Conservation (phyloP, 2,888 invertebrate species). For the Nysson spinosus region DNA sequence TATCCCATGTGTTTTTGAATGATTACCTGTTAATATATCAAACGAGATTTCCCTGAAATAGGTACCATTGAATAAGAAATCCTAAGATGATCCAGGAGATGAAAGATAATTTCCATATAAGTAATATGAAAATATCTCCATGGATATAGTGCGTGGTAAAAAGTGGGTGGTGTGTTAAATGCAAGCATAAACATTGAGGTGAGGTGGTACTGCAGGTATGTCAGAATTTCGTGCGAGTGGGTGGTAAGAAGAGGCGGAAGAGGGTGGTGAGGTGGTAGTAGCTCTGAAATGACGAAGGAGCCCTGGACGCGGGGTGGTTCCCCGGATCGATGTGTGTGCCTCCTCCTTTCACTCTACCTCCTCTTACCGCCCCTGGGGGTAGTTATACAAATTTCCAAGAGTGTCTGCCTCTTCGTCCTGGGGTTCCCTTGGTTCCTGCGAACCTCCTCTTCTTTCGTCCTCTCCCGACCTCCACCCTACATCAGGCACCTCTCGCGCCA, state of each 20-base stretch:
- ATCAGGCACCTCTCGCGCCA: slow-evolving; percentile 66
- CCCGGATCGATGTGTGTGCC: slow-evolving; percentile 75
- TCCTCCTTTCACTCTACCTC: slow-evolving; percentile 52
- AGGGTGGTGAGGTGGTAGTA: slow-evolving; percentile 43
- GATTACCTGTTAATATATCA: no score
- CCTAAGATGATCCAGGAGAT: no score
- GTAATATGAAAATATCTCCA: no score
- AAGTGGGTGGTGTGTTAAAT: slow-evolving; percentile 57
- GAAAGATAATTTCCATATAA: no score
- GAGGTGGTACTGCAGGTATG: slow-evolving; percentile 50
- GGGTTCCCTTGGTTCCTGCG: slow-evolving; percentile 37
- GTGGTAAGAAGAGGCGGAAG: slow-evolving; percentile 9
- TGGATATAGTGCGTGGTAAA: slow-evolving; percentile 19
- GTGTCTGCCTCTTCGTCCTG: slow-evolving; percentile 70
- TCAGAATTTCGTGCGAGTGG: slow-evolving; percentile 38
- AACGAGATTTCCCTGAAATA: no score
- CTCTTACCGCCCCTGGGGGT: slow-evolving; percentile 71
- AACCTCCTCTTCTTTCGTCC: slow-evolving; percentile 41
- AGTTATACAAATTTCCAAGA: slow-evolving; percentile 77
- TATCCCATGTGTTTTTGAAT: no score
- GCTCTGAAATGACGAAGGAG: slow-evolving; percentile 71
- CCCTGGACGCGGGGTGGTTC: slow-evolving; percentile 64
- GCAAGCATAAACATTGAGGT: slow-evolving; percentile 63
- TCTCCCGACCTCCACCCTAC: slow-evolving; percentile 43
- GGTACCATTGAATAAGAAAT: no score